A percentile compares a stretch with the other conserved stretches of the same genome.
Conservation (phyloP, 2,797 vertebrate species). For the Phoebastria nigripes region DNA sequence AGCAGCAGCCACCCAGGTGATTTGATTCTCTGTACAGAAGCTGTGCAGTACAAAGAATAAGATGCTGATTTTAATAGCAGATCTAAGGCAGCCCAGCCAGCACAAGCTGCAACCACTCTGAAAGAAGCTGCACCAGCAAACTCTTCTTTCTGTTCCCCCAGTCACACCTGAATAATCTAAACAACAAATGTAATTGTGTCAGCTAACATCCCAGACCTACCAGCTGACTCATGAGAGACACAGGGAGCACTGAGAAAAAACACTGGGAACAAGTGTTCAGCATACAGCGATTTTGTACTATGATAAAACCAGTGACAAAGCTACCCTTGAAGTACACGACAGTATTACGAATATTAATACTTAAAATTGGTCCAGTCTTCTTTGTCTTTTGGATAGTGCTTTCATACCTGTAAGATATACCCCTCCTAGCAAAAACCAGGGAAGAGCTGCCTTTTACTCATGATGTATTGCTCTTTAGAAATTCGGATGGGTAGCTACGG, state of each 20-base stretch:
- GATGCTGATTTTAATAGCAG: not conserved
- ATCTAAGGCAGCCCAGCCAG: not conserved
- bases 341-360: not conserved
- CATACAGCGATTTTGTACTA: not conserved
- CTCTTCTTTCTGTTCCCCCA: not conserved
- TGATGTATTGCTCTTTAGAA: not conserved
- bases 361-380: not conserved
- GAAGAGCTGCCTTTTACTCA: not conserved
- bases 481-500: constrained; percentile 4
- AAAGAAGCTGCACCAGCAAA: not conserved
- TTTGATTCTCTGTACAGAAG: not conserved
- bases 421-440: not conserved
- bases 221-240: not conserved
- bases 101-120: not conserved
- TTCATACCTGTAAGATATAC: not conserved
- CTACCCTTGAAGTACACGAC: not conserved
- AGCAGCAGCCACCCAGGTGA: not conserved
- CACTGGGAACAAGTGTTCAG: not conserved
- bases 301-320: not conserved
- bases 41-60: not conserved
- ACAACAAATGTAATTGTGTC: not conserved
- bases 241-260: not conserved
- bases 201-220: not conserved
- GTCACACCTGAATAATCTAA: not conserved
- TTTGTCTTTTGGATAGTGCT: not conserved